Percentiles rank a stretch among this genome's conserved stretches.
Evolutionary conservation across 1,140 invertebrate genomes (phyloP).

Genomic region (Magallana gigas): DNA sequence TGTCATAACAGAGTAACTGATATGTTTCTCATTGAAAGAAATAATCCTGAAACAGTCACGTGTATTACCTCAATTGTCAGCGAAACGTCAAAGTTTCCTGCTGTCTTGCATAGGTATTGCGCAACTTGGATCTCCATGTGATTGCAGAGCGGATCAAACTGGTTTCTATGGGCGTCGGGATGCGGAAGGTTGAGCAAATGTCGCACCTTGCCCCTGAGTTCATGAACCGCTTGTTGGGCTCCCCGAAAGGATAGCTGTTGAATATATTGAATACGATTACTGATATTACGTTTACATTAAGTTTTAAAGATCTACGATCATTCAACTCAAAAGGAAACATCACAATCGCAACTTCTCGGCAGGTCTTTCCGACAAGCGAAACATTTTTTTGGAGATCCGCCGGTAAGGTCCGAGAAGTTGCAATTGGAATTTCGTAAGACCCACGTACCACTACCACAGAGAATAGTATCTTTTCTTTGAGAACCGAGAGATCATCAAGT

Average conservation of each 20-base stretch:
- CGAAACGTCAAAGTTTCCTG: slow-evolving; percentile 82
- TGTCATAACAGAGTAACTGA: no score
- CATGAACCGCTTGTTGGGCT: slow-evolving; percentile 80
- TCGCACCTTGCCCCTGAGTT: slow-evolving; percentile 81
- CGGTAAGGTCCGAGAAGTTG: no score
- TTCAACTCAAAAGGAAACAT: no score
- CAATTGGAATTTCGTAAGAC: neutral
- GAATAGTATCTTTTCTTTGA: slow-evolving; percentile 96
- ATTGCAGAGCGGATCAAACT: slow-evolving; percentile 67
- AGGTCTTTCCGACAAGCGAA: no score
- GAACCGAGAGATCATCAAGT: slow-evolving; percentile 88
- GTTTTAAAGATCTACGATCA: no score
- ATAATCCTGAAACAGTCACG: neutral
- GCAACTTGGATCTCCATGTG: slow-evolving; percentile 81
- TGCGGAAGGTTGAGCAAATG: slow-evolving; percentile 81
- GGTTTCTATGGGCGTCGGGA: slow-evolving; percentile 49
- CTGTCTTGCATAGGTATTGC: slow-evolving; percentile 81
- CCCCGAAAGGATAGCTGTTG: slow-evolving; percentile 84
- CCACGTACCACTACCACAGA: slow-evolving; percentile 95
- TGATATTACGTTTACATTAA: no score
- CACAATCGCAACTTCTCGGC: no score
- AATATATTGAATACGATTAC: slow-evolving; percentile 36
- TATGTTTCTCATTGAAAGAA: no score
- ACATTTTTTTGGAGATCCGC: no score
- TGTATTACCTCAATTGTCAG: slow-evolving; percentile 82